Base-by-base conservation (phyloP, 64 coral and sea anemone genomes). In the Pocillopora damicornis region DNA sequence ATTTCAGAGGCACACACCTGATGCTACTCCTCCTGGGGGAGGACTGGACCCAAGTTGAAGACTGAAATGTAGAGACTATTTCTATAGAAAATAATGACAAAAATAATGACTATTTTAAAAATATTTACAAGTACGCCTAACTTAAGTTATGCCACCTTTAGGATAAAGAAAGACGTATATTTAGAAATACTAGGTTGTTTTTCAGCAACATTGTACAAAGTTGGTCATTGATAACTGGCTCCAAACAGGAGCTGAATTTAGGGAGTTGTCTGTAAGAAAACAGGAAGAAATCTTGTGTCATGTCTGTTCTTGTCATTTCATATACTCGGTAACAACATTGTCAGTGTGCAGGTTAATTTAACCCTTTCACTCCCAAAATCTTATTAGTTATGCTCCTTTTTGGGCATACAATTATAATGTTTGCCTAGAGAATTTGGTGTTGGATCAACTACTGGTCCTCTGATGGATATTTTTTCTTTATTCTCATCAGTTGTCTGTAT, bases 1-100 rank as follows among this genome's bases (percentile, higher is more conserved):
- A 61, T 86, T 65, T 63, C 80, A 91, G 89, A 76, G 82, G 56
- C 89, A 91, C 69, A 91, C 89, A 34, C 89, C 89, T 26, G 89
- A 91, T 10, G 79, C 89, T 4, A 85, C 75, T 20, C 89, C 89
- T 67, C 72, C 69, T 6, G 75, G 82, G 45, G 89, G 74, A 77
- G 61, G 76, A 80, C 25, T 85, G 35, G 81, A 85, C 15, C 81
- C 81, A 0, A 73, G 81, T 37, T 85, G 81, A 85, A 72, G 37
- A 57, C 22, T 45, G 38, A 42, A 57, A 26, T 51, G 37, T 8
- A 25, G n/a, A 20, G 22, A 45, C 61, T 22, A 71, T 71, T 71
- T 71, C 67, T 26, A 71, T n/a, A 26, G 25, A 71, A 25, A 69
- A 69, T 69, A n/a, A 9, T 69, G 23, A 69, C 23, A 71, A 9